Conservation (phyloP, 92 coral and sea anemone genomes). For the Heliopora coerulea region DNA sequence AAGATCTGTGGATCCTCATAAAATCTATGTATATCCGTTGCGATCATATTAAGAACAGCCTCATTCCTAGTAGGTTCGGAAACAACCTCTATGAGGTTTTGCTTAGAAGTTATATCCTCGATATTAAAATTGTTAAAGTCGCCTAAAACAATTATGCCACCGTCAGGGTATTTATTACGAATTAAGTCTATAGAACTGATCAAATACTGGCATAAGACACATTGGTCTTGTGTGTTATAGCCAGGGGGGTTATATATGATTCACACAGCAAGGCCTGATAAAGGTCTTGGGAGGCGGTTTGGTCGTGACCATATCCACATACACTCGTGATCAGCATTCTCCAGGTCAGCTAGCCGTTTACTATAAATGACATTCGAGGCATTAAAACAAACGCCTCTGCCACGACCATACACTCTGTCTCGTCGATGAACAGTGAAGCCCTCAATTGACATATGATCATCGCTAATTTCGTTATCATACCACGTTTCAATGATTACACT, state of each 20-base stretch:
- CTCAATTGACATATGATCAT: slow-evolving; percentile 43
- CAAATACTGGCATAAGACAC: slow-evolving; percentile 37
- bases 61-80: background rate
- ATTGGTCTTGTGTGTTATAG: slow-evolving; percentile 29
- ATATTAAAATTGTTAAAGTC: slow-evolving; percentile 25
- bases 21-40: slow-evolving; percentile 19
- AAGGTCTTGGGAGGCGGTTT: slow-evolving; percentile 39
- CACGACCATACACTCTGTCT: slow-evolving; percentile 24
- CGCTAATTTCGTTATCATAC: slow-evolving; percentile 42
- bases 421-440: background rate
- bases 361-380: slow-evolving; percentile 13
- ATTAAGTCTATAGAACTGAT: slow-evolving; percentile 12
- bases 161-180: slow-evolving; percentile 31
- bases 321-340: slow-evolving; percentile 29
- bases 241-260: slow-evolving; percentile 39
- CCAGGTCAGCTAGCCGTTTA: slow-evolving; percentile 33
- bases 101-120: background rate
- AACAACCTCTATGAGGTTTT: slow-evolving; percentile 13
- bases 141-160: slow-evolving; percentile 39
- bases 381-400: slow-evolving; percentile 49
- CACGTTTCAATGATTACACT: slow-evolving; percentile 55
- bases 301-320: slow-evolving; percentile 36
- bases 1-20: slow-evolving; percentile 11
- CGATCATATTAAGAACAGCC: slow-evolving; percentile 7
- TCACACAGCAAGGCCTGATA: slow-evolving; percentile 27